Evolutionary conservation across 1,140 invertebrate species (phyloP), one percentile per base, ranked within the genome.

Genomic region (Doryteuthis pealeii): DNA sequence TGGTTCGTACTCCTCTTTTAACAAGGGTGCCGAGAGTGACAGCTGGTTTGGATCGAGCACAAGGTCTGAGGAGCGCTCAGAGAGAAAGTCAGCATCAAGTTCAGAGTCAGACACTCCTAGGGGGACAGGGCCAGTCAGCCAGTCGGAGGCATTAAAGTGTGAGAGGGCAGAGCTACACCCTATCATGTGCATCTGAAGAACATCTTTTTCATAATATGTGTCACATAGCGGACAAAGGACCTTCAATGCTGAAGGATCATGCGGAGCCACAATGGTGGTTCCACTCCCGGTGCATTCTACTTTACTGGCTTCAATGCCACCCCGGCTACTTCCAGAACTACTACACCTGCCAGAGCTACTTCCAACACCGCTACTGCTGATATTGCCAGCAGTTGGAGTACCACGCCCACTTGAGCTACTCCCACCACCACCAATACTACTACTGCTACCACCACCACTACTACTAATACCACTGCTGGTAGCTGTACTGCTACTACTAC

Each of bases 111-210:
- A 40, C 10, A 10, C 35, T 40, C 35, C 35, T 5, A 40, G 35
- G 2, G 54, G 54, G 18, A 62, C 54, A 62, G 54, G 26, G 18
- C 26, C 26, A 6, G 54, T 62, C 18, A 62, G 54, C 54, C 54
- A 62, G 26, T 62, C 54, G 18, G 54, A 62, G 18, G 54, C 54
- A 62, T 62, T 62, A 28, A 62, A 62, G 26, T 62, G 18, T 5
- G 54, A 62, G 10, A 62, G 18, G 18, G 54, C 54, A n/a, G 54
- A 62, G 26, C 54, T 62, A 62, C 54, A 62, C 0, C 54, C 54
- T n/a, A 62, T 62, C 54, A 62, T 62, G 26, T 62, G 54, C 54
- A 62, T 62, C 26, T 62, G 54, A n/a, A 62, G 26, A 28, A 62
- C 54, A 62, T 62, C 54, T 22, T 62, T 62, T 18, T 62, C 54